Evolutionary conservation across 1,140 invertebrate genomes (phyloP), one percentile per base, ranked within the genome.

Genomic region (Heliconius congener): DNA sequence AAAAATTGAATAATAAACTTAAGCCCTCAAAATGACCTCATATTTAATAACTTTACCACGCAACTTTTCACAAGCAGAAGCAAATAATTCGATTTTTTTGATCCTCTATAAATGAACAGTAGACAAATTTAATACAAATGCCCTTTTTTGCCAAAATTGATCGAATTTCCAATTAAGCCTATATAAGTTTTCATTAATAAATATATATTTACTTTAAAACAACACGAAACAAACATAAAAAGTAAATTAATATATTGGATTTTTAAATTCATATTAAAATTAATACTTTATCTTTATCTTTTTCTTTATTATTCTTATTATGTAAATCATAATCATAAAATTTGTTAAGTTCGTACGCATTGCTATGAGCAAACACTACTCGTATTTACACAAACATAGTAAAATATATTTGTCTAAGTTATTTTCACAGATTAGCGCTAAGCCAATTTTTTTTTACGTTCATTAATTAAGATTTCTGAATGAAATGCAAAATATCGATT

Each of bases 341-440:
- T 23, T 57, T 66, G 60, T 66, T 66, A 66, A 66, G 30, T 66
- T 66, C 4, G 11, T 16, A 66, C 60, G n/a, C 27, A 66, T 13
- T 23, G 55, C n/a, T 30, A 66, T 66, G 11, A 27, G 60, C 60
- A 66, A 66, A 66, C 27, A 66, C 60, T 66, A 66, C 60, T 27
- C 5, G 60, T 66, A 16, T 60, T n/a, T 13, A 30, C 23, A 66
- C 60, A 66, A 66, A 66, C 23, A 18, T 27, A 30, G 23, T 30
- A 23, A 66, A 66, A 16, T 16, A 30, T 66, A 66, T 66, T 66
- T 66, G 60, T 16, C 60, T 16, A 27, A 66, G 60, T 27, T 30
- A 66, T 66, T 66, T 66, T 66, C 27, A 30, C 60, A 60, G 23
- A 66, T 66, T 66, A 66, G 60, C 60, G 23, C 60, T 30, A 66